Evolutionary conservation across 1,140 invertebrate species (phyloP).

Genomic region (Drosophila insularis): DNA sequence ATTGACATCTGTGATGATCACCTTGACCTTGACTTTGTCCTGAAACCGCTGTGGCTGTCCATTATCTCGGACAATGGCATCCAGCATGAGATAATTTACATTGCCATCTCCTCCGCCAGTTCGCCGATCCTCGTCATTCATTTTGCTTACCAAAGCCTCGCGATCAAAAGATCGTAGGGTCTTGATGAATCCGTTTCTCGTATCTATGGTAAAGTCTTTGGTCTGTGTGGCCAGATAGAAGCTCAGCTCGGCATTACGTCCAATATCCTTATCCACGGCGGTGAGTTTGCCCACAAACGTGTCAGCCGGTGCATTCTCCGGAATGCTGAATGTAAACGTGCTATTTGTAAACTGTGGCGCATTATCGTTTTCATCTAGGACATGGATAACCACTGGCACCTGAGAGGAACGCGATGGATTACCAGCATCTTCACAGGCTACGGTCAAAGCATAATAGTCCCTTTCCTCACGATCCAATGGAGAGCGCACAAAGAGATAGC

Average conservation of each 20-base stretch:
- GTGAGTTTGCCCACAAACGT: slow-evolving; percentile 94
- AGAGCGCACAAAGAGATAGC: slow-evolving; percentile 92
- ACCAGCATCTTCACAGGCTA: slow-evolving; percentile 91
- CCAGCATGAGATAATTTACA: slow-evolving; percentile 89
- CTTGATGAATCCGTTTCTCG: slow-evolving; percentile 95
- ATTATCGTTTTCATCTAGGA: slow-evolving; percentile 98
- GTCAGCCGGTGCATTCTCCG: slow-evolving; percentile 94
- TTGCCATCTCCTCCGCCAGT: slow-evolving; percentile 19
- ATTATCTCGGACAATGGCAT: slow-evolving; percentile 94
- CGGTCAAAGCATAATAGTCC: slow-evolving; percentile 94
- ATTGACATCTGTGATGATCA: slow-evolving; percentile 95
- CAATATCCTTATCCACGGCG: slow-evolving; percentile 95
- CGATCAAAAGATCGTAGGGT: slow-evolving; percentile 93
- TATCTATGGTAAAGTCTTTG: slow-evolving; percentile 93
- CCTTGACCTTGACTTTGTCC: slow-evolving; percentile 94
- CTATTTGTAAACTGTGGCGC: slow-evolving; percentile 93
- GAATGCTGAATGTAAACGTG: slow-evolving; percentile 92
- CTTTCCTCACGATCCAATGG: slow-evolving; percentile 93
- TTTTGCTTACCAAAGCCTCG: slow-evolving; percentile 87
- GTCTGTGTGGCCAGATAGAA: slow-evolving; percentile 91
- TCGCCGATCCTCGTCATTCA: slow-evolving; percentile 65
- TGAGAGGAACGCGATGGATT: slow-evolving; percentile 89
- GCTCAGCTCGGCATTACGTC: slow-evolving; percentile 94
- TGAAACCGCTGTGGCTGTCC: slow-evolving; percentile 88
- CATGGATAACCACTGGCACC: slow-evolving; percentile 93